Percentiles rank a stretch among this genome's conserved stretches.
These are phyloP conservation scores for Pristionchus maxplancki DNA, from an alignment of 2,888 invertebrate genomes.

Conservation along the genomic window DNA sequence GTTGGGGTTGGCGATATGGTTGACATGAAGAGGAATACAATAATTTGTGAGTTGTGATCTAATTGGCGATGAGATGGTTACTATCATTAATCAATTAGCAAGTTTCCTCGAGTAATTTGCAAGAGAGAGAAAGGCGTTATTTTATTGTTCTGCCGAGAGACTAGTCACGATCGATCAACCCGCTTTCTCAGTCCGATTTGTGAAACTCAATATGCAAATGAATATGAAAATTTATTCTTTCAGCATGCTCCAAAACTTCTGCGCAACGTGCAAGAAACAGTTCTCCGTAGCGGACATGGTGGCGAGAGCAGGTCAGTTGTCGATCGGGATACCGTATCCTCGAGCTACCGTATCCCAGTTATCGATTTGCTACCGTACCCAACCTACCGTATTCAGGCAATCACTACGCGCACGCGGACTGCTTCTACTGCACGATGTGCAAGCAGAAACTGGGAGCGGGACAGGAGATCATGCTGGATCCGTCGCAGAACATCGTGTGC, in stretches of 20 bases:
- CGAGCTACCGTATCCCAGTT: neutral
- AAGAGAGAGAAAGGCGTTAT: too few relatives aligned
- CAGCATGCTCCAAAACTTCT: neutral
- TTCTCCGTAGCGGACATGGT: constrained; percentile 31
- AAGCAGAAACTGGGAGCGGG: neutral
- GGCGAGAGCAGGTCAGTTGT: neutral
- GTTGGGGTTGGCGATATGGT: too few relatives aligned
- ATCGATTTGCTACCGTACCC: neutral
- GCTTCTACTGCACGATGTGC: constrained; percentile 16
- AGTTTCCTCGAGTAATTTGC: too few relatives aligned
- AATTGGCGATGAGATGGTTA: too few relatives aligned
- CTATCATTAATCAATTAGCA: too few relatives aligned
- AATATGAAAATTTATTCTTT: too few relatives aligned
- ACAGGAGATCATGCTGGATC: neutral
- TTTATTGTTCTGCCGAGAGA: too few relatives aligned
- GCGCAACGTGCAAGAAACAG: constrained; percentile 39
- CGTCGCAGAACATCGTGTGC: neutral
- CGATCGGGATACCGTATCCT: neutral
- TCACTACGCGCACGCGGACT: constrained; percentile 19
- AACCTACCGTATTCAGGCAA: neutral
- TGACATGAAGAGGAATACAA: too few relatives aligned
- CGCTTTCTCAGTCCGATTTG: too few relatives aligned
- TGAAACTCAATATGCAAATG: too few relatives aligned
- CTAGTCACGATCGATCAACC: too few relatives aligned
- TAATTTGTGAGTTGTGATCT: too few relatives aligned